Base-by-base conservation (phyloP, 2,888 invertebrate genomes). In the Trichacis sp. region DNA sequence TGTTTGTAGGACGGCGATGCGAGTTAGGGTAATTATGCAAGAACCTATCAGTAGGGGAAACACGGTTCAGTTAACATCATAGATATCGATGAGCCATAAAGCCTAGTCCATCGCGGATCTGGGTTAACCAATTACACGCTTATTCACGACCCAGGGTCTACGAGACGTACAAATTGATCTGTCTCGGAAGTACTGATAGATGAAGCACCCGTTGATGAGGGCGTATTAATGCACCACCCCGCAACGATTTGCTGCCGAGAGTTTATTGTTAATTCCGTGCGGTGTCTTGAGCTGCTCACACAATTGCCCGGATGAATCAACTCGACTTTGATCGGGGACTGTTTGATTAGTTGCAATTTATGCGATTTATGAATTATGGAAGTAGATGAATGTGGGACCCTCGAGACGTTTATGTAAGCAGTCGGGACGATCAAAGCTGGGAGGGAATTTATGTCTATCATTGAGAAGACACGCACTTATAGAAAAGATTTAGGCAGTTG, bases 121-220 rank as follows among this genome's bases (percentile, higher is more conserved):
- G 70, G 78, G 72, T 72, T 77, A 75, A 74, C 75, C 78, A 81
- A 80, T 81, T 79, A 81, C 74, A 76, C 77, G 79, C 76, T 76
- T 79, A 77, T 81, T 74, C 78, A 69, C 73, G 75, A 79, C 75
- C 73, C 70, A 66, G 75, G 76, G 77, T 77, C 77, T 75, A 73
- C 73, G 78, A 81, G 76, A 78, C 71, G 76, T 73, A 77, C 77
- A 77, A 80, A 79, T 81, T 81, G 78, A 78, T 79, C 76, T 73
- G 75, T 75, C 74, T 73, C 71, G 74, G 72, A 77, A 78, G 74
- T 68, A 66, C 47, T 57, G 52, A 45, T 43, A 42, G 52, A 40
- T 46, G 46, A 15, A 58, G 38, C 63, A 43, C 51, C 29, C 42
- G 24, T 24, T 30, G 48, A 48, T 30, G 48, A 48, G 48, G 15